Evolutionary conservation across 2,113 vertebrate species (phyloP).

Genomic region (Pterophyllum scalare): DNA sequence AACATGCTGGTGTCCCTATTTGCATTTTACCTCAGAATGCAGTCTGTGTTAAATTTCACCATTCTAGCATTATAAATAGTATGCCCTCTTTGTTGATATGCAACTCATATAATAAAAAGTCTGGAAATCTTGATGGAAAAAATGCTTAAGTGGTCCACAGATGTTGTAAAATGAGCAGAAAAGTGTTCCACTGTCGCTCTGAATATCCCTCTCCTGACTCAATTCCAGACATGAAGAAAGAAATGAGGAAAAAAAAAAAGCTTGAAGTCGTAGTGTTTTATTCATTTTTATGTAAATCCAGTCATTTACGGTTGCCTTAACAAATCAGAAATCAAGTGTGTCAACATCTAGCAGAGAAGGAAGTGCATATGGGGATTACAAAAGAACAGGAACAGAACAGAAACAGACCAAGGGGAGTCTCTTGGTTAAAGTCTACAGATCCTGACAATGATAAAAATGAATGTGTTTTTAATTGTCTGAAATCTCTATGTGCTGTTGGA

Average conservation of each 20-base stretch:
- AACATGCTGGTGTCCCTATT: constrained; percentile 32
- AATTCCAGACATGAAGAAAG: constrained; percentile 36
- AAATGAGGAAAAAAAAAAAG: constrained; percentile 13
- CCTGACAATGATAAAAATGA: constrained; percentile 60
- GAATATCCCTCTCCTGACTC: constrained; percentile 33
- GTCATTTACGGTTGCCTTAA: constrained; percentile 75
- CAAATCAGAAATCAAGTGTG: constrained; percentile 77
- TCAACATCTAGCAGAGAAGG: constrained; percentile 73
- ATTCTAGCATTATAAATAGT: not conserved
- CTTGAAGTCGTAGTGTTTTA: constrained; percentile 79
- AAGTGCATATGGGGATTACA: constrained; percentile 70
- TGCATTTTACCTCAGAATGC: constrained; percentile 41
- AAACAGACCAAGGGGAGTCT: constrained; percentile 31
- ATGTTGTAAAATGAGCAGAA: constrained; percentile 42
- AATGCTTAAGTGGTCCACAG: not conserved
- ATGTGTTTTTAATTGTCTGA: constrained; percentile 63
- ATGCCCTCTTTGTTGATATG: not conserved
- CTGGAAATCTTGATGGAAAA: constrained; percentile 16
- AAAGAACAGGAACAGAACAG: constrained; percentile 60
- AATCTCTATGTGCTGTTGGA: constrained; percentile 65
- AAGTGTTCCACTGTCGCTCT: constrained; percentile 26
- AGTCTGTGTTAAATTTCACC: not conserved
- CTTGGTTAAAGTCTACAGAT: constrained; percentile 61
- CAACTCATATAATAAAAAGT: constrained; percentile 24
- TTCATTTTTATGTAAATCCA: constrained; percentile 81